Evolutionary conservation across 35 echinoderm and acorn worm genomes (phyloP), one percentile per base, ranked within the genome.

Genomic region (Apostichopus californicus): DNA sequence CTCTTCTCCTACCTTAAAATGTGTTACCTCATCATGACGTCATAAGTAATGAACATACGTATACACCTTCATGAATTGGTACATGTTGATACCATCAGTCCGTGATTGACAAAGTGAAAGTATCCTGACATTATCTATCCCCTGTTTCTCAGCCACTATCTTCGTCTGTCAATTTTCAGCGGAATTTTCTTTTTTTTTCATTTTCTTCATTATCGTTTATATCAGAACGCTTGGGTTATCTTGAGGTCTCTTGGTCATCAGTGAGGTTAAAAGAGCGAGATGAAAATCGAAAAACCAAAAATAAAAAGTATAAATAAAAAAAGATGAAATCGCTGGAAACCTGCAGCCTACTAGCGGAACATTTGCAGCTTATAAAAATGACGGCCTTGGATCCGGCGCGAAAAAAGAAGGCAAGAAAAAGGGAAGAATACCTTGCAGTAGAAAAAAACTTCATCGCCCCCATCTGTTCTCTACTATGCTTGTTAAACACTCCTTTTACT

Each of bases 381-480:
- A 75, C 71, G 71, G 71, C 71, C 71, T 75, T 75, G 71, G n/a
- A 75, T 18, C 17, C 71, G 7, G 17, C 71, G 21, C 71, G 6
- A 61, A 61, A 61, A 60, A 61, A 61, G n/a, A 75, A 75, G 71
- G 22, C 81, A 59, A 75, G 34, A 46, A 46, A 46, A 46, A 46
- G 34, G 34, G 34, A 46, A 46, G 34, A 46, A 4, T 46, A 46
- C 34, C 34, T 46, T 46, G 34, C 34, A 46, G 34, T 46, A 46
- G 34, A 46, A 46, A 46, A 34, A 46, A 46, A 46, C 34, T 46
- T 0, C 81, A 9, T 56, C 21, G 81, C 24, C 13, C 81, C 81
- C 81, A 85, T 85, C 81, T 85, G 81, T 59, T 85, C 81, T 59
- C n/a, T 85, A 52, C 55, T 60, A 85, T 85, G 81, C 81, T 59